Base-by-base conservation (phyloP, 2,113 vertebrate species). In the Sitta europaea region DNA sequence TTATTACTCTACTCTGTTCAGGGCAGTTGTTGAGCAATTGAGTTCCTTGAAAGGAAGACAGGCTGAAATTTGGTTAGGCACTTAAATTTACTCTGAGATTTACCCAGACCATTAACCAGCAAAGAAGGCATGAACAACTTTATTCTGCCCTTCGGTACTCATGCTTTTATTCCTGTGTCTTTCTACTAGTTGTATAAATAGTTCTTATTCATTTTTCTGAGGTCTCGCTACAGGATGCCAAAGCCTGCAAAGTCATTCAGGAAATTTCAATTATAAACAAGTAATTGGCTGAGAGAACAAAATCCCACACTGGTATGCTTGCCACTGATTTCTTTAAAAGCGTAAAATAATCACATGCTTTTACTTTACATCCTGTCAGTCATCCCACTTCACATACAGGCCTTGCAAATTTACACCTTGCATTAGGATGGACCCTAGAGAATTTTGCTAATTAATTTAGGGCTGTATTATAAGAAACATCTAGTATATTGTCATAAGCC, bases 231-330 rank as follows among this genome's bases (percentile, higher is more conserved):
- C 16, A 74, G 50, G 59, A 91, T 89, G 42, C 38, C 59, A 89
- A 94, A 90, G 40, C 27, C 48, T 81, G 62, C 16, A 51, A 91
- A 94, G 68, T 50, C 31, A 70, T 86, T 70, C 72, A 93, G 65
- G 65, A 91, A 93, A 71, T 71, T 58, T 87, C 68, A 67, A 59
- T 84, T 89, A 84, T 47, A 94, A 92, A 94, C 24, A 63, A 72
- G 14, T 50, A 86, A 78, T 28, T 91, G 84, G 35, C 40, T 85
- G 29, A 71, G 23, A 91, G 42, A 89, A 84, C 10, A 81, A 84
- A 89, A 71, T 43, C 47, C 29, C 55, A 74, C 27, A 51, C 35
- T 27, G 11, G 19, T 6, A 8, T 40, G 12, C 25, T 87, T 50
- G 33, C 18, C 47, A 58, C 3, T 1, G 11, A 66, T 63, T 35